phyloP scores from a whole-genome alignment of 2,888 invertebrate genomes.

The Creontiades dilutus region DNA sequence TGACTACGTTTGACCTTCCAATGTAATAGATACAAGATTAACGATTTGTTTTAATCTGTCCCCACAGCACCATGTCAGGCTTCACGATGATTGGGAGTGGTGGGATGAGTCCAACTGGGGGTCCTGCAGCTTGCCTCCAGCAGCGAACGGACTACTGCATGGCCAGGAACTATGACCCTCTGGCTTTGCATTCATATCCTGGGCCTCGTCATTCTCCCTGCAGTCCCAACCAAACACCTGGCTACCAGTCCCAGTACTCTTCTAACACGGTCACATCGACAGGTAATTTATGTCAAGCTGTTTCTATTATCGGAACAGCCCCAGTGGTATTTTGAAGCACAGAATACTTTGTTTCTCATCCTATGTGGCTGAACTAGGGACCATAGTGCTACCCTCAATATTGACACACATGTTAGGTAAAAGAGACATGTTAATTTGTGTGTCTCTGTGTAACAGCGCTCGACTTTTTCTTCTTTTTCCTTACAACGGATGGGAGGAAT shows the following conservation, averaged over 20 bases:
- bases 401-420: too few species aligned
- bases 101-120: constrained; percentile 72
- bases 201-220: constrained; percentile 79
- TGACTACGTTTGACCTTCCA: too few species aligned
- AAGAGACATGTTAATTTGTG: too few species aligned
- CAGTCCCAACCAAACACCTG: constrained; percentile 83
- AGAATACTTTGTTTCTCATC: too few species aligned
- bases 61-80: constrained; percentile 81
- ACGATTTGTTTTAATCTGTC: not conserved
- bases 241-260: constrained; percentile 79
- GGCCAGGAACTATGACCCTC: constrained; percentile 80
- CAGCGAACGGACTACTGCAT: constrained; percentile 79
- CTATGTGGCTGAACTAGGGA: too few species aligned
- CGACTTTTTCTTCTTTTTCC: too few species aligned
- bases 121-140: constrained; percentile 80
- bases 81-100: constrained; percentile 78
- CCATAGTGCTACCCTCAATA: too few species aligned
- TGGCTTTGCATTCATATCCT: constrained; percentile 69
- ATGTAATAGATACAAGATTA: too few species aligned
- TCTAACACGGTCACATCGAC: constrained; percentile 73
- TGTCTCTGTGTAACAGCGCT: too few species aligned
- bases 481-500: too few species aligned
- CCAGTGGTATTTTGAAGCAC: too few species aligned
- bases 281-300: constrained; percentile 51
- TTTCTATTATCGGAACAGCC: too few species aligned